phyloP scores from a whole-genome alignment of 2,113 vertebrate species.

The Daubentonia madagascariensis region DNA sequence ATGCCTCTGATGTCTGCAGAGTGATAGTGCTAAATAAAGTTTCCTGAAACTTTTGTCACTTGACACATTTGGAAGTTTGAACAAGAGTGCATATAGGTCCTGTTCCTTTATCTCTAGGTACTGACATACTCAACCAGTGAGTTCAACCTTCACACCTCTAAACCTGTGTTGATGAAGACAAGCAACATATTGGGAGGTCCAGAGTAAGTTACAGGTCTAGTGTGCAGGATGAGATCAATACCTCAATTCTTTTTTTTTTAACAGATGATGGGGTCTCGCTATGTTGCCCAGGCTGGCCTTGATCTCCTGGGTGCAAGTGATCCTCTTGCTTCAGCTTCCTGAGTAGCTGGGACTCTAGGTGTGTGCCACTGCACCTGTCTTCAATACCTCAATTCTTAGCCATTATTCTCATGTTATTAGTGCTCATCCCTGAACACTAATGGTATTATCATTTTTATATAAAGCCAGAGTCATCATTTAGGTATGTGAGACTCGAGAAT shows the following conservation, averaged over 20 bases:
- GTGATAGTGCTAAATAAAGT: neutral
- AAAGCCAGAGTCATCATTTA: slow-evolving; percentile 24
- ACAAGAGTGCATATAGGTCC: neutral
- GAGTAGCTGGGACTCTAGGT: no score
- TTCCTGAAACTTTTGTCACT: neutral
- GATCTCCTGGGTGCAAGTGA: no score
- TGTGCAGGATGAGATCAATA: neutral
- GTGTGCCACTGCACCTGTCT: no score
- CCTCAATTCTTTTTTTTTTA: neutral
- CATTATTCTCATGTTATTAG: neutral
- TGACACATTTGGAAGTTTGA: neutral
- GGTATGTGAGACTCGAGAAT: neutral
- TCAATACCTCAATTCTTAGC: neutral
- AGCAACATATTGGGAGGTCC: neutral
- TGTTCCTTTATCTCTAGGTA: neutral
- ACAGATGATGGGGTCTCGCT: no score
- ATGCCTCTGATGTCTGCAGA: neutral
- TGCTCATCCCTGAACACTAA: neutral
- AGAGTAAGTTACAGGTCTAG: neutral
- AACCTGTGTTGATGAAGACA: neutral
- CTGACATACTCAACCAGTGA: neutral
- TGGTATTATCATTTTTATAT: neutral
- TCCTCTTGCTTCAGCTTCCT: no score
- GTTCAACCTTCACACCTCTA: neutral
- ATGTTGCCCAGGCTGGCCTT: no score